Evolutionary conservation across 1,140 invertebrate genomes (phyloP).

Genomic region (Cydia strobilella): DNA sequence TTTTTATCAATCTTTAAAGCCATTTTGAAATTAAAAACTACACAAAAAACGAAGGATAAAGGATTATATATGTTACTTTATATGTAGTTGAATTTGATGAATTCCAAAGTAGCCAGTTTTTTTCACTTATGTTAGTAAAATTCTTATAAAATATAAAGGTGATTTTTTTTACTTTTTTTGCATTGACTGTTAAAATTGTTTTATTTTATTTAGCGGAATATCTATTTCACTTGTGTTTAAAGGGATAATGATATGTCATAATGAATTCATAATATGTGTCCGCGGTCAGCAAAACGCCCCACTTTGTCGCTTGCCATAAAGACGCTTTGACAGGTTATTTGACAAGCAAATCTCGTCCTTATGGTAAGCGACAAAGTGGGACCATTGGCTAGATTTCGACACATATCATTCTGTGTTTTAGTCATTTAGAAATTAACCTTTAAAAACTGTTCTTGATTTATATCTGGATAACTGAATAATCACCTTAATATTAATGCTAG

Average conservation of each 20-base stretch:
- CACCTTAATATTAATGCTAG: conserved; percentile 3
- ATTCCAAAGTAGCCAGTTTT: conserved; percentile 8
- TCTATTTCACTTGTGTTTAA: not conserved
- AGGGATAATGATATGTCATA: too few species aligned
- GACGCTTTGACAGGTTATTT: too few species aligned
- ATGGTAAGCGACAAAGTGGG: too few species aligned
- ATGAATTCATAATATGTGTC: too few species aligned
- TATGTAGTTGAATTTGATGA: not conserved
- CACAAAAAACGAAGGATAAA: not conserved
- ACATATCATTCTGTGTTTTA: too few species aligned
- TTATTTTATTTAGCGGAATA: not conserved
- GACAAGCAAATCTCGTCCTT: too few species aligned
- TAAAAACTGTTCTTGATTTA: too few species aligned
- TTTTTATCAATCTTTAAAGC: not conserved
- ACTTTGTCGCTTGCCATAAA: too few species aligned
- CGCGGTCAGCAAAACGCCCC: too few species aligned
- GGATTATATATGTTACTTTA: not conserved
- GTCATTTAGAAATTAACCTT: too few species aligned
- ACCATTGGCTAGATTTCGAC: too few species aligned
- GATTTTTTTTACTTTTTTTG: not conserved
- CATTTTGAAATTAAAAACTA: not conserved
- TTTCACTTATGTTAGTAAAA: not conserved
- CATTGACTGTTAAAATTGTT: not conserved
- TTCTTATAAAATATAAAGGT: not conserved
- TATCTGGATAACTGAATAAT: not conserved